Base-by-base conservation (phyloP, 2,797 vertebrate species). In the Takifugu rubripes region DNA sequence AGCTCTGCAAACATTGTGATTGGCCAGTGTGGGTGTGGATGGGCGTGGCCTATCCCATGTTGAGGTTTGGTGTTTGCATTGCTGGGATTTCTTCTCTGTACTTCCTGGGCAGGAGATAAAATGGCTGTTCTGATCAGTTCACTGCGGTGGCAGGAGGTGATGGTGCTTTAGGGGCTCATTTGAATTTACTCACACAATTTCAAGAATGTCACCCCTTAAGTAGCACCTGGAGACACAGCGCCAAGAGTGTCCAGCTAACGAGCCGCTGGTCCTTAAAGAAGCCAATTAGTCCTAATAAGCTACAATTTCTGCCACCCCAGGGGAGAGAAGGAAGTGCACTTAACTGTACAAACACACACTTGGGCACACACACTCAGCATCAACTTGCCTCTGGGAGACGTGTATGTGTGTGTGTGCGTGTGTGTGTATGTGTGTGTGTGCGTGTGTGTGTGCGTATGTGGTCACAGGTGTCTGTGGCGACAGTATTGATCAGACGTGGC, bases 211-310 rank as follows among this genome's bases (percentile, higher is more conserved):
- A 24, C 40, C 31, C 48, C 17, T 59, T 16, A 26, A 58, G 54
- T 16, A 3, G 44, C 56, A 60, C 46, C 31, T 25, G 5, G 26
- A 63, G 54, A 51, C 46, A 54, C 56, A 25, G 33, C 5, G 31
- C 56, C 42, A 49, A 54, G 43, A 59, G 52, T 11, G 45, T 40
- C 51, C 61, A 31, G 21, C 68, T 74, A 81, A 79, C 54, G 68
- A 86, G 79, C 70, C n/a, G 44, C 16, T 29, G 66, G 51, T 59
- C 68, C 77, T 66, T 71, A 73, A 65, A 81, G 59, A 70, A 75
- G 51, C 74, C 79, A 81, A 81, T 82, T 78, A 84, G 71, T 14
- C 55, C 55, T 78, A 68, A 79, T 78, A 71, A 65, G 70, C 50
- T 50, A 3, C 58, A 48, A 44, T 54, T 64, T 69, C 51, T 58